Evolutionary conservation across 2,888 invertebrate species (phyloP).

Genomic region (Criorhina ranunculi): DNA sequence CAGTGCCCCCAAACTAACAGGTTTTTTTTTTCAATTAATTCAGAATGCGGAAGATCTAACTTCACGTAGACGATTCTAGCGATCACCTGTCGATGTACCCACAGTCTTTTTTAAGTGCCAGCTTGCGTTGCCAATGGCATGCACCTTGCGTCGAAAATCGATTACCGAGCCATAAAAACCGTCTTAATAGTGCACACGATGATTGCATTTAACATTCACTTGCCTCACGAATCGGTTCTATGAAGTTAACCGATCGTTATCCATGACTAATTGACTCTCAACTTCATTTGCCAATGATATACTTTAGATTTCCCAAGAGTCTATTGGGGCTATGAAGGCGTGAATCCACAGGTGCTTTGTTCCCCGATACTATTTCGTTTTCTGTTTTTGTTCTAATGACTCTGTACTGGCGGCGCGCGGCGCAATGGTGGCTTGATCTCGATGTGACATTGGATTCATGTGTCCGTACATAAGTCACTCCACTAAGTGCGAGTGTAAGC

Average conservation of each 20-base stretch:
- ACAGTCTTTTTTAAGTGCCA: background rate
- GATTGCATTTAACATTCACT: constrained; percentile 15
- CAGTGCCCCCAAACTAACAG: constrained; percentile 19
- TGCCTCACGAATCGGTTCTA: constrained; percentile 36
- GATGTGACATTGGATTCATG: constrained; percentile 58
- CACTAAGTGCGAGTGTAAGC: constrained; percentile 16
- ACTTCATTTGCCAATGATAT: constrained; percentile 60
- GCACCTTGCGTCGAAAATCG: constrained; percentile 38
- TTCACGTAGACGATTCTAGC: constrained; percentile 45
- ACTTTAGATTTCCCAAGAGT: constrained; percentile 44
- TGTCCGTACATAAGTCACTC: constrained; percentile 55
- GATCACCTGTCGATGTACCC: constrained; percentile 47
- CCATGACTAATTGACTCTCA: constrained; percentile 75
- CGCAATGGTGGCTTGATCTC: background rate
- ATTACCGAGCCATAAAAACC: constrained; percentile 61
- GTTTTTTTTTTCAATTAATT: constrained; percentile 50
- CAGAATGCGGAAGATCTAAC: constrained; percentile 65
- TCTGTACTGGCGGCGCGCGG: background rate
- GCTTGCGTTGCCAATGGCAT: background rate
- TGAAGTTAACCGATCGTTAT: constrained; percentile 54
- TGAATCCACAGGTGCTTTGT: constrained; percentile 66
- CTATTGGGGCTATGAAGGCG: constrained; percentile 43
- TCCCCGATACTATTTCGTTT: constrained; percentile 4
- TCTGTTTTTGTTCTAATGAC: constrained; percentile 38
- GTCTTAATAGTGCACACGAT: constrained; percentile 35